Percentiles rank a stretch among this genome's conserved stretches.
phyloP scores from a whole-genome alignment of 1,140 invertebrate species.

The Drosophila simulans region DNA sequence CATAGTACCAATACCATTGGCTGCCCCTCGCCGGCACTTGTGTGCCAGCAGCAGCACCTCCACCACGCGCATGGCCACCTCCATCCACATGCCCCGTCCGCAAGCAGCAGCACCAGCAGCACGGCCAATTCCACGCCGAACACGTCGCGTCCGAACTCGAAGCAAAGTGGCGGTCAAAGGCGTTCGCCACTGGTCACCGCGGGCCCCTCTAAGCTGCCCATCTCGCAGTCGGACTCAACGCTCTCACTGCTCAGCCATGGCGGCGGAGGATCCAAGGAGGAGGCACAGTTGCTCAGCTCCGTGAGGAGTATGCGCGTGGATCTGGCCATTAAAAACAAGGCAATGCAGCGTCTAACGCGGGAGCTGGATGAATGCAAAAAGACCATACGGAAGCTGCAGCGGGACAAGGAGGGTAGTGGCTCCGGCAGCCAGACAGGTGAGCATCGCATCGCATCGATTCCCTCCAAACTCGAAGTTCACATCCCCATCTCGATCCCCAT shows the following conservation, averaged over 20 bases:
- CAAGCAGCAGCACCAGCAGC: constrained; percentile 85
- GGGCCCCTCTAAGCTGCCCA: constrained; percentile 70
- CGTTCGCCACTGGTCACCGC: constrained; percentile 6
- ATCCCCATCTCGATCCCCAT: background rate
- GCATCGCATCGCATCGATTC: background rate
- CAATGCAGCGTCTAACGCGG: constrained; percentile 88
- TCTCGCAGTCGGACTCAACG: constrained; percentile 81
- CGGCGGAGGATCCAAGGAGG: constrained; percentile 86
- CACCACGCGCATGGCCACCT: constrained; percentile 53
- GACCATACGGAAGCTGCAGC: constrained; percentile 90
- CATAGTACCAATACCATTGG: constrained; percentile 81
- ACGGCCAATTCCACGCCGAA: constrained; percentile 85
- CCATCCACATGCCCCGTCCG: constrained; percentile 49
- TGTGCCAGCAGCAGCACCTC: constrained; percentile 57
- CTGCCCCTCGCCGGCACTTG: constrained; percentile 61
- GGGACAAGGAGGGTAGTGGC: constrained; percentile 88
- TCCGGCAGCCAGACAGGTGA: constrained; percentile 29
- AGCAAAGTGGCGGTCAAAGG: constrained; percentile 65
- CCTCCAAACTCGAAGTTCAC: background rate
- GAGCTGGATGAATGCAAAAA: constrained; percentile 91
- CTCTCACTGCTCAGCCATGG: constrained; percentile 64
- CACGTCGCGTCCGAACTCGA: constrained; percentile 82
- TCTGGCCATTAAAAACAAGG: constrained; percentile 89
- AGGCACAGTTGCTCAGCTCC: constrained; percentile 90
- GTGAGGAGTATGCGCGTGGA: constrained; percentile 91